Base-by-base conservation (phyloP, 1,140 invertebrate genomes). In the Rhagoletis zephyria region DNA sequence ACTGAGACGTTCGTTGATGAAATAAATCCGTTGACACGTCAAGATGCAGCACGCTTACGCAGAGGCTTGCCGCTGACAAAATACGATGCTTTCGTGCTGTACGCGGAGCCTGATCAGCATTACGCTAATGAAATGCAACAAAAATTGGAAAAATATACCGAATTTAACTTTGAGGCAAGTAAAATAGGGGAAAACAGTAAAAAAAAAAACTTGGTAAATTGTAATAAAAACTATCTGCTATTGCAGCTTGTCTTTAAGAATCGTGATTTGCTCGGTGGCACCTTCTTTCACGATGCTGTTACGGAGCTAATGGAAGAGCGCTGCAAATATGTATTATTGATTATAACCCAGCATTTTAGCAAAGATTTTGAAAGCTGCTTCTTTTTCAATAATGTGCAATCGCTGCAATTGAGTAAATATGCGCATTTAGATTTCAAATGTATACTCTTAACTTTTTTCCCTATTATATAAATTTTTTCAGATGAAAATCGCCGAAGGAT, bases 31-130 rank as follows among this genome's bases (percentile, higher is more conserved):
- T 67, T 93, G 64, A 93, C 93, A 89, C 64, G 77, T 93, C 95
- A 94, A 89, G 95, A 95, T 93, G 90, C 94, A 9, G 89, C 93
- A 14, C 92, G 94, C 86, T 89, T 93, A 16, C 91, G 93, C 10
- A 90, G 94, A 89, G 94, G 95, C 14, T 89, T 94, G 85, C 90
- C 93, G 85, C 93, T 93, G 65, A 94, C 95, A 89, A 92, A 91
- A 81, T 96, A 96, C 89, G 95, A 96, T 93, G 96, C 96, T 3
- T 96, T 95, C 90, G 93, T 96, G 59, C 90, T 96, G 16, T 96
- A 94, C 91, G 94, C 95, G n/a, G 95, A 96, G 87, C 95, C 95
- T 87, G 96, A 96, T 92, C 90, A 92, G 40, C 91, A 94, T 59
- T 96, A 96, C 94, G 96, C 94, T 1, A 93, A 92, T 2, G 91